Conservation (phyloP, 2,797 vertebrate genomes). For the Masticophis lateralis region DNA sequence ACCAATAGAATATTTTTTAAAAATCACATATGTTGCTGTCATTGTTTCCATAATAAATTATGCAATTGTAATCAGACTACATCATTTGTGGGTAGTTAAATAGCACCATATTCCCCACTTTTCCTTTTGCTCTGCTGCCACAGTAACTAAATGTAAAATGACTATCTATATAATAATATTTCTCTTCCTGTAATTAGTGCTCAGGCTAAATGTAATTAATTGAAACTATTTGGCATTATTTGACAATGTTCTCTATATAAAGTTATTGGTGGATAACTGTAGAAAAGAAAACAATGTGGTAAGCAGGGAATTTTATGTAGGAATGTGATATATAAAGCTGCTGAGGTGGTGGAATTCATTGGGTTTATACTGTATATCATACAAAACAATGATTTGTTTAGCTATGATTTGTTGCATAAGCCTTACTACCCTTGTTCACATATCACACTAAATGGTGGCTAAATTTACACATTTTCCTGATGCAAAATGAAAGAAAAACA, state of each 20-base stretch:
- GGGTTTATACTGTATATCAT: background rate
- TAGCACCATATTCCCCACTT: background rate
- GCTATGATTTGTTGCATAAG: background rate
- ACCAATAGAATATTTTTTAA: background rate
- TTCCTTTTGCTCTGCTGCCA: background rate
- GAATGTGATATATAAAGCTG: background rate
- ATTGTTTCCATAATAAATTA: background rate
- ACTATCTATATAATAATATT: background rate
- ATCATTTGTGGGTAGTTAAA: background rate
- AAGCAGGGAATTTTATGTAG: slow-evolving; percentile 16
- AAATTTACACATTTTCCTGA: background rate
- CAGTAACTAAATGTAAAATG: background rate
- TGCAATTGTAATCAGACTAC: background rate
- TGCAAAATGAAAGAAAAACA: background rate
- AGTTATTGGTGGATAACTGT: background rate
- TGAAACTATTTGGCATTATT: slow-evolving; percentile 57
- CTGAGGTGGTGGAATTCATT: background rate
- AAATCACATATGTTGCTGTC: background rate
- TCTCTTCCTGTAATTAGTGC: background rate
- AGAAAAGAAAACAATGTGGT: slow-evolving; percentile 33
- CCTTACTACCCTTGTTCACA: background rate
- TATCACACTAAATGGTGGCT: background rate
- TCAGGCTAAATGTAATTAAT: slow-evolving; percentile 46
- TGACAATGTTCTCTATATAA: slow-evolving; percentile 39
- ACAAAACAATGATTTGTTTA: background rate